Conservation (phyloP, 92 coral and sea anemone genomes). For the Hydrozoanthus gracilis region DNA sequence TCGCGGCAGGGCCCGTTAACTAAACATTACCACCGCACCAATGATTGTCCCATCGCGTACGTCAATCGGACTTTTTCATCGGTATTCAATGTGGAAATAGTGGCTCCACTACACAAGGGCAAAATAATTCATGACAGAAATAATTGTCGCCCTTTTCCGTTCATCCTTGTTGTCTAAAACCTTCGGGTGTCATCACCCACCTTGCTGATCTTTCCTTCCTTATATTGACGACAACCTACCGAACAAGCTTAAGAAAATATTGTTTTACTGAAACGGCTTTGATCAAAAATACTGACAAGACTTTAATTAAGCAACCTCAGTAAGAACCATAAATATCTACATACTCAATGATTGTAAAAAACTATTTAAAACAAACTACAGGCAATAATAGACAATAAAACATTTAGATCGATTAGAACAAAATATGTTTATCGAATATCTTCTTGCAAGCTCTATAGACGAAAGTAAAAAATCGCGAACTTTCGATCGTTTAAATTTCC, state of each 20-base stretch:
- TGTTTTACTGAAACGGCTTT: constrained; percentile 42
- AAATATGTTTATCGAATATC: too few species aligned
- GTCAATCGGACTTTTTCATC: constrained; percentile 53
- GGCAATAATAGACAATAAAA: too few species aligned
- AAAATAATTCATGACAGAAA: constrained; percentile 35
- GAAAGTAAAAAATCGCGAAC: too few species aligned
- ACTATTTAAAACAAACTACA: too few species aligned
- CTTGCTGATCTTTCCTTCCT: constrained; percentile 14
- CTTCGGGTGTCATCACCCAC: constrained; percentile 35
- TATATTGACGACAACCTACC: constrained; percentile 26
- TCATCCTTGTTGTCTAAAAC: constrained; percentile 36
- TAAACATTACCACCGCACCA: constrained; percentile 48
- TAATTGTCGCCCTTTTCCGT: constrained; percentile 49
- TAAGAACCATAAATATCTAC: too few species aligned
- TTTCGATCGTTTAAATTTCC: too few species aligned
- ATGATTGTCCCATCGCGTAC: constrained; percentile 49
- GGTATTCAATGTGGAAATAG: constrained; percentile 49
- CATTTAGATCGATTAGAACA: too few species aligned
- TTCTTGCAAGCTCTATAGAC: too few species aligned
- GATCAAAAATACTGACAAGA: too few species aligned
- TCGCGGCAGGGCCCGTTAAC: constrained; percentile 42
- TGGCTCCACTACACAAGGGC: constrained; percentile 40
- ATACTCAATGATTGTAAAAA: too few species aligned
- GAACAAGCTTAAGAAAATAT: constrained; percentile 33
- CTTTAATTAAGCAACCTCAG: too few species aligned